A percentile compares a stretch with the other conserved stretches of the same genome.
Evolutionary conservation across 1,140 invertebrate genomes (phyloP).

Genomic region (Steinernema khuongi): DNA sequence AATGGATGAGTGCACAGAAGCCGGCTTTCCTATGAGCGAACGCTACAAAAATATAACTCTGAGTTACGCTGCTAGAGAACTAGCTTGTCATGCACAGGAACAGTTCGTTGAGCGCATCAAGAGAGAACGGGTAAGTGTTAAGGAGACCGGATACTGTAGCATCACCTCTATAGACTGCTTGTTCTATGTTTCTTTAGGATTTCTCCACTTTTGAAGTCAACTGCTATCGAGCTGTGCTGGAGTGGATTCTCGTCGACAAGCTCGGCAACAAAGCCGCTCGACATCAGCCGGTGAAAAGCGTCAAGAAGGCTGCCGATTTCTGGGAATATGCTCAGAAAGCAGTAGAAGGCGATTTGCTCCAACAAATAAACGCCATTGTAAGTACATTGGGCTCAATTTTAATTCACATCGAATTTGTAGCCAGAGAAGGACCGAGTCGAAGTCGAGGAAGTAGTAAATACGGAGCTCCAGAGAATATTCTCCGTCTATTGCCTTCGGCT

Average conservation of each 20-base stretch:
- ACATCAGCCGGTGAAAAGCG: slow-evolving; percentile 16
- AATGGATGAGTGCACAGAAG: slow-evolving; percentile 10
- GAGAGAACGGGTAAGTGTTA: neutral
- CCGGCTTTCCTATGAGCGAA: slow-evolving; percentile 41
- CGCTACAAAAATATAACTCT: slow-evolving; percentile 23
- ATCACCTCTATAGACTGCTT: too few relatives aligned
- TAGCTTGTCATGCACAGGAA: slow-evolving; percentile 41
- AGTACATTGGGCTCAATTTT: neutral
- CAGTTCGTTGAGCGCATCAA: slow-evolving; percentile 32
- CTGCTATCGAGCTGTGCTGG: slow-evolving; percentile 33
- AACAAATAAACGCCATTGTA: slow-evolving; percentile 25
- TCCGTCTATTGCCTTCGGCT: slow-evolving; percentile 40
- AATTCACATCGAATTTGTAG: slow-evolving; percentile 17
- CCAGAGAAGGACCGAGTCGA: slow-evolving; percentile 20
- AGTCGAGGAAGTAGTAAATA: slow-evolving; percentile 28
- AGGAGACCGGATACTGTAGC: neutral
- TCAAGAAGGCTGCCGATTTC: slow-evolving; percentile 21
- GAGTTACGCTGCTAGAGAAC: slow-evolving; percentile 43
- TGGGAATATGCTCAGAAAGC: slow-evolving; percentile 34
- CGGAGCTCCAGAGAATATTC: neutral
- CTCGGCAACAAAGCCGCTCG: slow-evolving; percentile 22
- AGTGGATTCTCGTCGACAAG: slow-evolving; percentile 36
- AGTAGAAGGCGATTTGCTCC: slow-evolving; percentile 14
- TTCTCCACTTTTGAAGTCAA: slow-evolving; percentile 28
- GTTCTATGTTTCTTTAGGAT: slow-evolving; percentile 1